Percentiles rank a stretch among this genome's conserved stretches.
phyloP scores from a whole-genome alignment of 2,888 invertebrate genomes.

The Nemurella pictetii region DNA sequence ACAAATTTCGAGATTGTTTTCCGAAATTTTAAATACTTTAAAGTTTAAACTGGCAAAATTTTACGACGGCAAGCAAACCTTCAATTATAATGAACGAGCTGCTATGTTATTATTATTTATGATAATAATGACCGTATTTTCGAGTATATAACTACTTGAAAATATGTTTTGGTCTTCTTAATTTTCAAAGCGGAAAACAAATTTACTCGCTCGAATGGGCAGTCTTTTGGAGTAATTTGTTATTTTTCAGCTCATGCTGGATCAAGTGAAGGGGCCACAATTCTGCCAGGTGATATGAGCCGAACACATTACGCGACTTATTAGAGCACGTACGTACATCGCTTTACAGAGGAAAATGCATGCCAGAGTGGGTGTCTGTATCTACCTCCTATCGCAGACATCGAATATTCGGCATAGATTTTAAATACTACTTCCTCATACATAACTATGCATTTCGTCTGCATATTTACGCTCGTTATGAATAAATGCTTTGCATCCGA shows the following conservation, averaged over 20 bases:
- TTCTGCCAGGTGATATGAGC: neutral
- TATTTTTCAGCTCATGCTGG: neutral
- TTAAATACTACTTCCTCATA: neutral
- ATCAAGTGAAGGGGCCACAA: neutral
- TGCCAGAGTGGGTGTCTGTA: too few species aligned
- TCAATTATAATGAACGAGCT: neutral
- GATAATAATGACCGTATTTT: neutral
- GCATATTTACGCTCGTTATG: neutral
- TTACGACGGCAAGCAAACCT: neutral
- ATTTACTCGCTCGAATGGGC: neutral
- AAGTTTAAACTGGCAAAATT: neutral
- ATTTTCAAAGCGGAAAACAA: neutral
- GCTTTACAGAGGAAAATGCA: neutral
- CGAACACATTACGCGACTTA: neutral
- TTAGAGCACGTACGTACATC: neutral
- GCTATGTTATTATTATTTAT: neutral
- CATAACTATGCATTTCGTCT: neutral
- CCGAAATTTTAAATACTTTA: neutral
- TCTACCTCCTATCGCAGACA: neutral
- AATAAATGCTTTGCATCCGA: neutral
- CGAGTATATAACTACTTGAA: neutral
- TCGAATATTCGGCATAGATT: neutral
- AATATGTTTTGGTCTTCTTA: neutral
- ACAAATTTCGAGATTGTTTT: neutral
- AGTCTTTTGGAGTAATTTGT: neutral